A percentile compares a stretch with the other conserved stretches of the same genome.
These are phyloP conservation scores for Equus quagga DNA, from an alignment of 2,113 vertebrate species.

Conservation along the genomic window DNA sequence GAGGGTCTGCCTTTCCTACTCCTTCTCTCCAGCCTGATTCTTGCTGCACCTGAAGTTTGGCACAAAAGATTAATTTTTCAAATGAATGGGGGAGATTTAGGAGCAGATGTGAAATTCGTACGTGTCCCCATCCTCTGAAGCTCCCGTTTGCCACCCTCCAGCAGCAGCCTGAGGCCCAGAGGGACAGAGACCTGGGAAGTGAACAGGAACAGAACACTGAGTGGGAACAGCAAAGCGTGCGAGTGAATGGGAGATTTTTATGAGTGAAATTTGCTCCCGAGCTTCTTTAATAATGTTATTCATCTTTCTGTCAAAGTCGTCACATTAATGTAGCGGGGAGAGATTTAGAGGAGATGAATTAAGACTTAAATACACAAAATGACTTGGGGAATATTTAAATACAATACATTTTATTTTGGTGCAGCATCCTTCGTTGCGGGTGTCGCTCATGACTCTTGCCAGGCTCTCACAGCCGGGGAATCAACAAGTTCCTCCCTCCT, in stretches of 20 bases:
- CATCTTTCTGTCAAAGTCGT: constrained; percentile 90
- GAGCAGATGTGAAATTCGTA: background rate
- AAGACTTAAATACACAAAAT: constrained; percentile 88
- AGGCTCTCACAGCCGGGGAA: background rate
- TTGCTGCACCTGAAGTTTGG: background rate
- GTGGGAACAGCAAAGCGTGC: background rate
- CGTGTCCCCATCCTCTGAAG: background rate
- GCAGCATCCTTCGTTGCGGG: constrained; percentile 51
- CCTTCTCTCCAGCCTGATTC: background rate
- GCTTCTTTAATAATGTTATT: constrained; percentile 88
- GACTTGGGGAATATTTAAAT: constrained; percentile 89
- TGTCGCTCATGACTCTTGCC: constrained; percentile 41
- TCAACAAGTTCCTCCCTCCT: background rate
- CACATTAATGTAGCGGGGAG: constrained; percentile 85
- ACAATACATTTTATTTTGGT: constrained; percentile 85
- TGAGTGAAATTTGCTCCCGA: constrained; percentile 86
- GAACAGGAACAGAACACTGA: background rate
- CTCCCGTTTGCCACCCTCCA: background rate
- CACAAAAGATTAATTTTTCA: background rate
- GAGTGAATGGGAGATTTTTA: constrained; percentile 75
- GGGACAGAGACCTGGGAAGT: background rate
- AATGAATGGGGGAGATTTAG: background rate
- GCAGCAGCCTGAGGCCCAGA: background rate
- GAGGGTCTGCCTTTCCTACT: background rate
- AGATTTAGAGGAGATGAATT: constrained; percentile 89